Conservation (phyloP, 2,797 vertebrate genomes). For the Hipposideros larvatus region DNA sequence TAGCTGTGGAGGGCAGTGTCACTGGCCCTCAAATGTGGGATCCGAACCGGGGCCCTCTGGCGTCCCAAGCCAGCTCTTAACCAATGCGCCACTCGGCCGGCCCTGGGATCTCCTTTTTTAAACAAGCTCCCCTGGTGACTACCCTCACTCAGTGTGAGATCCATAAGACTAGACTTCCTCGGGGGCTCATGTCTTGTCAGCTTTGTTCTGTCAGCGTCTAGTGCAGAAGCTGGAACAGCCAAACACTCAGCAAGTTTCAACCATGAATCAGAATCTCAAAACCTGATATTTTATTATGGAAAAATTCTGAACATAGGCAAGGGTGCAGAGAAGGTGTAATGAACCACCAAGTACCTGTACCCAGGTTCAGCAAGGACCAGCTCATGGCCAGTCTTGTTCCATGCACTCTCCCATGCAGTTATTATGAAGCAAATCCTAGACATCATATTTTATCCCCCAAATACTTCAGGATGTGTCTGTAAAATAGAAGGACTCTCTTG, state of each 20-base stretch:
- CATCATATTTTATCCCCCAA: background rate
- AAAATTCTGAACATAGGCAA: background rate
- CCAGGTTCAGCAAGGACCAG: background rate
- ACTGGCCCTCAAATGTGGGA: too few species aligned
- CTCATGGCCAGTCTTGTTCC: background rate
- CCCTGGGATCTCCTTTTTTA: background rate
- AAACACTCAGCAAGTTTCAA: background rate
- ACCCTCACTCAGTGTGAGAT: background rate
- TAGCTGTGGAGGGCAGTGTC: too few species aligned
- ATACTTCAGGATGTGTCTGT: background rate
- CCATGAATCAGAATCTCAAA: background rate
- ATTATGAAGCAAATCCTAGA: background rate
- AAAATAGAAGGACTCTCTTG: background rate
- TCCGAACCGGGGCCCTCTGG: too few species aligned
- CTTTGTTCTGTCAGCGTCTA: background rate
- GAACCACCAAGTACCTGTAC: background rate
- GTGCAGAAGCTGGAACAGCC: background rate
- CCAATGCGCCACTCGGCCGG: too few species aligned
- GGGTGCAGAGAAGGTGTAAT: background rate
- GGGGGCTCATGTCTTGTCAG: background rate
- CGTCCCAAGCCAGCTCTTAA: too few species aligned
- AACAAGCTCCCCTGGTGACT: background rate
- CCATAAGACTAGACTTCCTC: background rate
- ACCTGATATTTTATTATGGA: background rate
- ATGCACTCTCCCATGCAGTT: background rate